Base-by-base conservation (phyloP, 2,797 vertebrate species). In the Hemitrygon akajei region DNA sequence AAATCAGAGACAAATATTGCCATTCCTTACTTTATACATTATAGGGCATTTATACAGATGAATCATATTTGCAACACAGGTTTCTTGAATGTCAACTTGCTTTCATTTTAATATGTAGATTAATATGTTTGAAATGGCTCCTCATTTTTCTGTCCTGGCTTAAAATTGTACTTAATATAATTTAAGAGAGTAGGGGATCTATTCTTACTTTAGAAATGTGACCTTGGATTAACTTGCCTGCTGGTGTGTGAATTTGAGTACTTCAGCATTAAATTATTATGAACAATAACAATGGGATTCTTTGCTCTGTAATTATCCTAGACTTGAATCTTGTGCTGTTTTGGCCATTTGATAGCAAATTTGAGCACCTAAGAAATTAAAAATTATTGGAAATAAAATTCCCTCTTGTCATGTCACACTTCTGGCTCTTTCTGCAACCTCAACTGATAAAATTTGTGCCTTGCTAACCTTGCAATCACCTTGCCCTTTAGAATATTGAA, bases 11-110 rank as follows among this genome's bases (percentile, higher is more conserved):
- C 71, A 92, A 92, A 76, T 92, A 71, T 7, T 75, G 7, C 71
- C 25, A 18, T 56, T 92, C 91, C 40, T 92, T 56, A 56, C 18
- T 75, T 91, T 93, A n/a, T 2, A 2, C 91, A 75, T 76, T 93
- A 40, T 56, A 30, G 11, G 40, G 1, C 14, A 22, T 56, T 93
- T 75, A n/a, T 75, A 27, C 37, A 34, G 40, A 22, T 92, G 89
- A 92, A 75, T 56, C 91, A 14, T 25, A 71, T 91, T 60, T 71
- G 82, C 7, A 7, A 71, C 20, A 71, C 37, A 56, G 37, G 71
- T 93, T 93, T 40, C 73, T 93, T 93, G 69, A 92, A 92, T 92
- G 20, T 73, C 20, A 47, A 34, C 25, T 47, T 73, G 40, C 14
- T 73, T 71, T 92, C 40, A 76, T n/a, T 93, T 58, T 93, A 22